Evolutionary conservation across 2,797 vertebrate species (phyloP).

Genomic region (Spinibarbus caldwelli): DNA sequence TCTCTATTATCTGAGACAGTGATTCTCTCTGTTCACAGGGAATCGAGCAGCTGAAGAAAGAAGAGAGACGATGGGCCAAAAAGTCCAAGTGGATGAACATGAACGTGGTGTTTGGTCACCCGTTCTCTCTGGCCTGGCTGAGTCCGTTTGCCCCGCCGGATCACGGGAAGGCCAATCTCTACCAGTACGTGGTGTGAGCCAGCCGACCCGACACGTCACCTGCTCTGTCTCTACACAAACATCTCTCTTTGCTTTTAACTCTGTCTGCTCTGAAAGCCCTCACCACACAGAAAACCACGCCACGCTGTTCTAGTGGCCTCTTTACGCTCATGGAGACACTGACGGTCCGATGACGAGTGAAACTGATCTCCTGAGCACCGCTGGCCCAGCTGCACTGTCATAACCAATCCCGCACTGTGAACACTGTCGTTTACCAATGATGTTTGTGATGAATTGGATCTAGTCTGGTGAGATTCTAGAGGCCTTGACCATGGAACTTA

Average conservation of each 20-base stretch:
- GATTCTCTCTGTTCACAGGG: conserved; percentile 75
- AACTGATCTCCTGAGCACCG: not conserved
- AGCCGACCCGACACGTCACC: not conserved
- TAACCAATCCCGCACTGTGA: not conserved
- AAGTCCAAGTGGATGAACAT: conserved; percentile 98
- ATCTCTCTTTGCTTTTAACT: not conserved
- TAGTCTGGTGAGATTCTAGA: not conserved
- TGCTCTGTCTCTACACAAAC: not conserved
- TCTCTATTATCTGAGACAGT: not conserved
- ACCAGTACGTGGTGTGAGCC: conserved; percentile 96
- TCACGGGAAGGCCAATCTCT: conserved; percentile 93
- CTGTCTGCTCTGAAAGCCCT: not conserved
- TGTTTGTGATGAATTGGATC: not conserved
- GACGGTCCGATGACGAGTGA: not conserved
- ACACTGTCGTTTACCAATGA: not conserved
- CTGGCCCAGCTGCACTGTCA: not conserved
- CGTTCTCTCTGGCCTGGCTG: conserved; percentile 95
- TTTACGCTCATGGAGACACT: no score
- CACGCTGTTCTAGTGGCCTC: not conserved
- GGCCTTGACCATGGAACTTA: not conserved
- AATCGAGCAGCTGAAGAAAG: conserved; percentile 99
- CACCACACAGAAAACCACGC: no score
- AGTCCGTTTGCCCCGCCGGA: conserved; percentile 94
- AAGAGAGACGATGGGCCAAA: conserved; percentile 97
- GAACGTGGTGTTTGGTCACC: conserved; percentile 98